These are phyloP conservation scores for Axinella damicornis DNA, from an alignment of 37 sponge, comb jelly and placozoan genomes.

Conservation along the genomic window DNA sequence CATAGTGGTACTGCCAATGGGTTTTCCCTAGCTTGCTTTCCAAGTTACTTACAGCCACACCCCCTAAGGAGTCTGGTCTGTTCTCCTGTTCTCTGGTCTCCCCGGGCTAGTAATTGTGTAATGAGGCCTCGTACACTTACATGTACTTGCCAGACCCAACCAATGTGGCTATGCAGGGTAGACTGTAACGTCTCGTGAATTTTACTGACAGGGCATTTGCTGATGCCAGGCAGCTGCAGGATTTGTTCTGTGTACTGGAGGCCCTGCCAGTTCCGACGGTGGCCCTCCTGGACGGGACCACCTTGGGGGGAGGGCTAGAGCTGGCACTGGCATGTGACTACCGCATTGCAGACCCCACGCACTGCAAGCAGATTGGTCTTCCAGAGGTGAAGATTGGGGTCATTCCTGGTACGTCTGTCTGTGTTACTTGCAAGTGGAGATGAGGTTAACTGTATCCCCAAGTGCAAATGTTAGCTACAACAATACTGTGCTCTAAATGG, in stretches of 20 bases:
- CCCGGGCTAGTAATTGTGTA: too few relatives aligned
- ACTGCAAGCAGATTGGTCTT: slow-evolving; percentile 60
- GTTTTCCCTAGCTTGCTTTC: too few relatives aligned
- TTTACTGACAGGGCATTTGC: slow-evolving; percentile 24
- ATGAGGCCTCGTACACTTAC: too few relatives aligned
- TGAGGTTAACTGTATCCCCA: not conserved
- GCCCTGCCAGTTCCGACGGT: slow-evolving; percentile 66
- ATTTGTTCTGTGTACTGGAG: slow-evolving; percentile 55
- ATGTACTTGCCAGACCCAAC: too few relatives aligned
- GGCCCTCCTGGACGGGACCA: slow-evolving; percentile 58
- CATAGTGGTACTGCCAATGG: too few relatives aligned
- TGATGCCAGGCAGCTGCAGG: slow-evolving; percentile 21
- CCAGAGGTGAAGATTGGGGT: slow-evolving; percentile 77
- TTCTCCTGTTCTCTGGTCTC: too few relatives aligned
- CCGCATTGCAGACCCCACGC: slow-evolving; percentile 46
- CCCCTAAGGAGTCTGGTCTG: too few relatives aligned
- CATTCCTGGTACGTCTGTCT: slow-evolving; percentile 49
- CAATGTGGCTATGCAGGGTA: not conserved
- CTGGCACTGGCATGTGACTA: slow-evolving; percentile 75
- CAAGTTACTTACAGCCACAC: too few relatives aligned
- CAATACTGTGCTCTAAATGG: not conserved
- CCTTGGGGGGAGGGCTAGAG: slow-evolving; percentile 77
- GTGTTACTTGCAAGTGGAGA: not conserved
- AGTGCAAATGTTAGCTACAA: not conserved
- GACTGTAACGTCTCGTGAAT: not conserved